A percentile compares a stretch with the other conserved stretches of the same genome.
phyloP scores from a whole-genome alignment of 2,888 invertebrate genomes.

The Mamestra brassicae region DNA sequence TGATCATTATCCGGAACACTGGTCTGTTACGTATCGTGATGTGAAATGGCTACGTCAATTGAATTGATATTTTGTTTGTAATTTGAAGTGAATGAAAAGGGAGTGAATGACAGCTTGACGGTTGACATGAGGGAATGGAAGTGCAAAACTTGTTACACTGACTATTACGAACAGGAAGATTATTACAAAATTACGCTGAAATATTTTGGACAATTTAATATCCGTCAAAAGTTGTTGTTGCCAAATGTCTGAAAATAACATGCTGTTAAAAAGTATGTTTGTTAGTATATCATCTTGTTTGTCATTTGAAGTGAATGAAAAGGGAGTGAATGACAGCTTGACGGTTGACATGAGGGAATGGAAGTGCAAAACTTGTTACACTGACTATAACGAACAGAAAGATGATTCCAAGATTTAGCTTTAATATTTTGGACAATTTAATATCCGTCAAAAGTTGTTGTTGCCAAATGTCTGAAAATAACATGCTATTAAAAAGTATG shows the following conservation, averaged over 20 bases:
- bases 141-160: too few relatives aligned
- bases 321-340: not conserved
- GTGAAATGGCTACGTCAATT: not conserved
- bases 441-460: too few relatives aligned
- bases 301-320: slow-evolving; percentile 5
- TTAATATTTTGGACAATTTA: too few relatives aligned
- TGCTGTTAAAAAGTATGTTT: not conserved
- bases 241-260: not conserved
- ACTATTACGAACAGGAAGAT: not conserved
- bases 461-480: not conserved
- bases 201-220: too few relatives aligned
- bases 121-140: not conserved
- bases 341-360: not conserved
- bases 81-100: not conserved
- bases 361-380: too few relatives aligned
- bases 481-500: not conserved
- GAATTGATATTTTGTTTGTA: slow-evolving; percentile 28
- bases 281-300: not conserved
- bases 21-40: slow-evolving; percentile 29
- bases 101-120: not conserved
- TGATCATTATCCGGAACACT: slow-evolving; percentile 32
- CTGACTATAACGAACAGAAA: not conserved
- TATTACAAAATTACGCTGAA: too few relatives aligned
- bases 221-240: not conserved
- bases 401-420: too few relatives aligned